Conservation (phyloP, 2,888 invertebrate species). For the Buathra laborator region DNA sequence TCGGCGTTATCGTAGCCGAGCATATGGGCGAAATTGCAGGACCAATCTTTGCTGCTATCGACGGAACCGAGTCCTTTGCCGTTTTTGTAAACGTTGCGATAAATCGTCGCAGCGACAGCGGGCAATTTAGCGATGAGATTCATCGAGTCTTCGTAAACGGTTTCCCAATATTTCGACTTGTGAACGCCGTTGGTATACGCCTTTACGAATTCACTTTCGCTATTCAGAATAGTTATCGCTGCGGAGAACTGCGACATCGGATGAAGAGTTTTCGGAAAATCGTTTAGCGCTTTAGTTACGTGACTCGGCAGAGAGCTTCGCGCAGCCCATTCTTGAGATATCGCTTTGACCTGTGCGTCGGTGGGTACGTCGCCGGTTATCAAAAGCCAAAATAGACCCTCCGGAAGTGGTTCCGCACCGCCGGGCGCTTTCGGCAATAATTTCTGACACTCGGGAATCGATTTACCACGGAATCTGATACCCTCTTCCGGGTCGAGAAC, state of each 20-base stretch:
- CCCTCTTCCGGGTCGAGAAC: conserved; percentile 98
- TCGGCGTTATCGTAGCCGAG: conserved; percentile 94
- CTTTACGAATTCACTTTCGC: conserved; percentile 96
- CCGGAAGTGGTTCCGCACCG: conserved; percentile 95
- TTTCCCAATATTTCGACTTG: conserved; percentile 96
- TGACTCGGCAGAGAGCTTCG: conserved; percentile 93
- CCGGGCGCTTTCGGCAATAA: conserved; percentile 93
- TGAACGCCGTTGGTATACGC: conserved; percentile 95
- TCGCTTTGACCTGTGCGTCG: conserved; percentile 89
- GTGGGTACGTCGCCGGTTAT: conserved; percentile 95
- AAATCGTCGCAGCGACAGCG: conserved; percentile 97
- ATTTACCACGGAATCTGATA: conserved; percentile 96
- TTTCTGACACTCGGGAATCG: conserved; percentile 97
- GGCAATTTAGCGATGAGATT: conserved; percentile 97
- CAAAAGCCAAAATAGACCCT: conserved; percentile 97
- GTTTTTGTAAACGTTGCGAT: conserved; percentile 92
- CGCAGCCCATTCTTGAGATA: conserved; percentile 88
- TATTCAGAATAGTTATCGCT: conserved; percentile 96
- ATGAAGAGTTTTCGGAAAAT: conserved; percentile 95
- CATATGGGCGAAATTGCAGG: conserved; percentile 96
- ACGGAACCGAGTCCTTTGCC: conserved; percentile 94
- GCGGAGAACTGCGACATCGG: conserved; percentile 98
- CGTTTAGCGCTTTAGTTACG: conserved; percentile 97
- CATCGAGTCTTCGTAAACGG: conserved; percentile 96
- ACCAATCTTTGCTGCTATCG: conserved; percentile 96